A percentile compares a stretch with the other conserved stretches of the same genome.
Evolutionary conservation across 2,888 invertebrate genomes (phyloP).

Genomic region (Lapara coniferarum): DNA sequence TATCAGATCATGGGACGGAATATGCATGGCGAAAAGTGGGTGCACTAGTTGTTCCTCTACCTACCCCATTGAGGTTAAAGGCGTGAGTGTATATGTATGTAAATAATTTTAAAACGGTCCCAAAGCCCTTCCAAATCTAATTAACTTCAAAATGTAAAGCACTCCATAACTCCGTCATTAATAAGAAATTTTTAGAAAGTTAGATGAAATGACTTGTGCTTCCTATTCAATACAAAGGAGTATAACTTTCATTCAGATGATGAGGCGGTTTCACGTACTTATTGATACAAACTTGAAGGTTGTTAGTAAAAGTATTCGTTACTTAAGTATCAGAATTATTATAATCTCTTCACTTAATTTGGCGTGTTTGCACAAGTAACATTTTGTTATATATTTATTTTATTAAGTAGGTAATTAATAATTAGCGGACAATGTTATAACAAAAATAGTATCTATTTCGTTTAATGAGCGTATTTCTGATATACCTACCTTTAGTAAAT

Average conservation of each 20-base stretch:
- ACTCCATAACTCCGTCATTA: constrained; percentile 26
- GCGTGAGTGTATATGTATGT: too few species aligned
- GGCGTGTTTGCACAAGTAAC: neutral
- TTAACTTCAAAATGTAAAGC: neutral
- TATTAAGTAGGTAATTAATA: neutral
- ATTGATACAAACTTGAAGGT: constrained; percentile 15
- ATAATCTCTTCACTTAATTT: neutral
- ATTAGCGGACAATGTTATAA: too few species aligned
- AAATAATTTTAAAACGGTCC: too few species aligned
- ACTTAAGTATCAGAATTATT: neutral
- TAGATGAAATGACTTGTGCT: constrained; percentile 33
- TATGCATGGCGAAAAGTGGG: too few species aligned
- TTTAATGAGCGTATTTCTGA: too few species aligned
- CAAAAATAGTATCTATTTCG: too few species aligned
- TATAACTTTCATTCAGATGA: constrained; percentile 38
- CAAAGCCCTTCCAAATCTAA: neutral
- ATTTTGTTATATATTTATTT: neutral
- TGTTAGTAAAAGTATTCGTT: constrained; percentile 9
- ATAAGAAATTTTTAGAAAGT: constrained; percentile 37
- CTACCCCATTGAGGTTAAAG: too few species aligned
- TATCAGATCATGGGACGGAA: too few species aligned
- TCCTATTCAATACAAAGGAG: constrained; percentile 35
- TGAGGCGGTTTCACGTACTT: constrained; percentile 30
- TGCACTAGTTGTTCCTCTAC: too few species aligned
- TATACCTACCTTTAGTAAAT: too few species aligned